Conservation (phyloP, 2,797 vertebrate species). For the Chromobotia macracanthus region DNA sequence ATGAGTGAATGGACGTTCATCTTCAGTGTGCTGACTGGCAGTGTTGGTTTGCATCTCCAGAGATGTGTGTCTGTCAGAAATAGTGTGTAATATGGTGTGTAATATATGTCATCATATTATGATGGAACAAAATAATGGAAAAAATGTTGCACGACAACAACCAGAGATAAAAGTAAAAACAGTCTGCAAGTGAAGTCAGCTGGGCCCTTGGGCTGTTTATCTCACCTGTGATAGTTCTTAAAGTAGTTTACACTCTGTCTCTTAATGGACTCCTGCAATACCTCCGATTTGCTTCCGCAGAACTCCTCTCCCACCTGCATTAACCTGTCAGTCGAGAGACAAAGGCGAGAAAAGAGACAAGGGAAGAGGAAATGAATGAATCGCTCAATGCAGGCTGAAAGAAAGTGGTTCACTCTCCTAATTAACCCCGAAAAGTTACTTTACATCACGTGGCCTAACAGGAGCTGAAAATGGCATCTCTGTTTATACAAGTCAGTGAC, state of each 20-base stretch:
- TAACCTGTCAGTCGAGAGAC: slow-evolving; percentile 74
- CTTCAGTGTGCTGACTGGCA: neutral
- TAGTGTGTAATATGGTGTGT: neutral
- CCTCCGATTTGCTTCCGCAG: slow-evolving; percentile 95
- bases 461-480: slow-evolving; percentile 2
- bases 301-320: slow-evolving; percentile 99
- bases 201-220: neutral
- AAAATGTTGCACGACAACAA: neutral
- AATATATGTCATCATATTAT: neutral
- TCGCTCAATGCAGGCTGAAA: neutral
- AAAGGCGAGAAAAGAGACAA: neutral
- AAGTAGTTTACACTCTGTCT: slow-evolving; percentile 98
- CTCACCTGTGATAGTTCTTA: slow-evolving; percentile 97
- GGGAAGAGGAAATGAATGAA: neutral
- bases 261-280: slow-evolving; percentile 96
- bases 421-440: slow-evolving; percentile 50
- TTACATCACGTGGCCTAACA: slow-evolving; percentile 33
- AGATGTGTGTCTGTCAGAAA: neutral
- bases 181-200: neutral
- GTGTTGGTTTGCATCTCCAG: neutral
- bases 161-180: neutral
- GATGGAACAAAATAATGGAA: neutral
- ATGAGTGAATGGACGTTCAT: neutral
- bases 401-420: slow-evolving; percentile 21
- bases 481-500: slow-evolving; percentile 47